Evolutionary conservation across 2,113 vertebrate species (phyloP), one percentile per base, ranked within the genome.

Genomic region (Cyprinodon brontotheroides): DNA sequence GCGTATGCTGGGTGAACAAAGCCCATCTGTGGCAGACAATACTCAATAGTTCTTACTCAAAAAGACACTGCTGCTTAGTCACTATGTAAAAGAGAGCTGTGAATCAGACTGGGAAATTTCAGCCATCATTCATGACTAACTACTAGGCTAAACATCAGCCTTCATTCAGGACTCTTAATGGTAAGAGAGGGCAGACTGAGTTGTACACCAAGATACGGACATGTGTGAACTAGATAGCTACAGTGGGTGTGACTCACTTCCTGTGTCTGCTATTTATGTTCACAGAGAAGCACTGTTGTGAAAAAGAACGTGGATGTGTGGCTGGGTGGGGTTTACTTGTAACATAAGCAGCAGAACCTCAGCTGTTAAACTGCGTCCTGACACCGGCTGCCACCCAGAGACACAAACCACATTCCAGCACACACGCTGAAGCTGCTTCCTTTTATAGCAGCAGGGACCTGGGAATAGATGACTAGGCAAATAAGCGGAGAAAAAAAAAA

Each of bases 41-140:
- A 87, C 61, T 66, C 77, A 80, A 29, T 65, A 62, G 78, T 80
- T 81, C 71, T 85, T 83, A 74, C 84, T 78, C 73, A 84, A 83
- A 72, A 68, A 87, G 73, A 81, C 80, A 68, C 68, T 69, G 71
- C 64, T 77, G 78, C 72, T 93, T 86, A 87, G 84, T 92, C 91
- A 87, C 68, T 48, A 86, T 84, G 82, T 80, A 37, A 74, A 47
- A 29, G 70, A 65, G 71, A 47, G 20, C 36, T 48, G 59, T 48
- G 36, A 73, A 43, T 66, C 72, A 67, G 20, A 38, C 70, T 36
- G 53, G 77, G 45, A 36, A n/a, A 79, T 78, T 69, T 63, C 65
- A 69, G 53, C 66, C 41, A 38, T 37, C 63, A 29, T 41, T 65
- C 80, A 66, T 81, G 83, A 89, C 57, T 79, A 79, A 83, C 68